phyloP scores from a whole-genome alignment of 1,140 invertebrate species.

The Drosophila setifemur region DNA sequence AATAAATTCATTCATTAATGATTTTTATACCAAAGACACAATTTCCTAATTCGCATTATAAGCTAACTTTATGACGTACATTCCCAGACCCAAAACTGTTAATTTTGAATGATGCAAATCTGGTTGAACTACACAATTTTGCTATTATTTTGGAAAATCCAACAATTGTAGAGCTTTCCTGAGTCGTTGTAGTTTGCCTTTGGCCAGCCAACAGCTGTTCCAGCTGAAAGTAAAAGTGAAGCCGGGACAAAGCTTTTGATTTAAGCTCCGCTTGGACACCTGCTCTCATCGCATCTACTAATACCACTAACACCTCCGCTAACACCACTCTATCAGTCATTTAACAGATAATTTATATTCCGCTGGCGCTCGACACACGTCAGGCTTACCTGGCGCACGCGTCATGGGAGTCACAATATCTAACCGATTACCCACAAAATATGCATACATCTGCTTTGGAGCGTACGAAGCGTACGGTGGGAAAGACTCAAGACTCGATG shows the following conservation, averaged over 20 bases:
- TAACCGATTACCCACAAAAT: neutral
- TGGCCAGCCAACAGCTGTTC: neutral
- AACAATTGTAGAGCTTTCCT: neutral
- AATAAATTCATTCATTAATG: too few species aligned
- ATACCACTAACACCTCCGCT: neutral
- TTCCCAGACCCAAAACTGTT: too few species aligned
- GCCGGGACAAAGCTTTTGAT: conserved; percentile 23
- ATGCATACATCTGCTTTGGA: neutral
- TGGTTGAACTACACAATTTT: too few species aligned
- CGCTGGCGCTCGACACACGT: conserved; percentile 25
- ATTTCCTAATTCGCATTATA: too few species aligned
- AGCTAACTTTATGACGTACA: too few species aligned
- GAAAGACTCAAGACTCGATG: conserved; percentile 62
- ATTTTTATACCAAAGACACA: too few species aligned
- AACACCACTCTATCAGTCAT: neutral
- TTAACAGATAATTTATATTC: conserved; percentile 24
- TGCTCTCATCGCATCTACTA: neutral
- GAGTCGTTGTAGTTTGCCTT: neutral
- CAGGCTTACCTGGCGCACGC: conserved; percentile 53
- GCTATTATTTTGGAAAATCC: neutral
- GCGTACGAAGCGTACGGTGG: conserved; percentile 36
- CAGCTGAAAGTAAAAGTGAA: conserved; percentile 62
- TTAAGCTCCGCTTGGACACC: conserved; percentile 25
- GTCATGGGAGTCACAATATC: conserved; percentile 44
- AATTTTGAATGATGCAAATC: too few species aligned